Evolutionary conservation across 2,113 vertebrate genomes (phyloP).

Genomic region (Lepidothrix coronata): DNA sequence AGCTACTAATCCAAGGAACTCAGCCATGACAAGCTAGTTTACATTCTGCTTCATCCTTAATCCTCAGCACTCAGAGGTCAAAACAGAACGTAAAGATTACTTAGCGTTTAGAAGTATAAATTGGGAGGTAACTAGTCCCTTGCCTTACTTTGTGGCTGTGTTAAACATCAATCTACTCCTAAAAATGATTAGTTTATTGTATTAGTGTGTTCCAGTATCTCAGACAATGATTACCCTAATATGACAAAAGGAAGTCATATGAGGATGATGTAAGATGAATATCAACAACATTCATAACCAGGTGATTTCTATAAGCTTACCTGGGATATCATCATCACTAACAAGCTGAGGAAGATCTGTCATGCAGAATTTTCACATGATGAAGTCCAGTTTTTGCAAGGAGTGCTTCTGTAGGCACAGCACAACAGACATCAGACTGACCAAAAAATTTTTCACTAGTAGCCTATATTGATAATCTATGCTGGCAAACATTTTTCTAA

Average conservation of each 20-base stretch:
- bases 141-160: not conserved
- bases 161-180: not conserved
- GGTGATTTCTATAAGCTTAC: not conserved
- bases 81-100: not conserved
- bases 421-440: not conserved
- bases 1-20: not conserved
- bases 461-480: not conserved
- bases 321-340: not conserved
- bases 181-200: not conserved
- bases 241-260: not conserved
- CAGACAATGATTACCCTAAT: not conserved
- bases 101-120: not conserved
- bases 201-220: not conserved
- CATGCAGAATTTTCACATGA: not conserved
- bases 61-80: not conserved
- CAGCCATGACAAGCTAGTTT: not conserved
- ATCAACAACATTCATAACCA: not conserved
- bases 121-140: not conserved
- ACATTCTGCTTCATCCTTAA: not conserved
- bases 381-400: not conserved
- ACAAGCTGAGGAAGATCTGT: not conserved
- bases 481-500: not conserved
- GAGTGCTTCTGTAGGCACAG: not conserved
- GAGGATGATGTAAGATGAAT: not conserved
- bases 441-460: not conserved